Evolutionary conservation across 2,888 invertebrate genomes (phyloP).

Genomic region (Dolomedes plantarius): DNA sequence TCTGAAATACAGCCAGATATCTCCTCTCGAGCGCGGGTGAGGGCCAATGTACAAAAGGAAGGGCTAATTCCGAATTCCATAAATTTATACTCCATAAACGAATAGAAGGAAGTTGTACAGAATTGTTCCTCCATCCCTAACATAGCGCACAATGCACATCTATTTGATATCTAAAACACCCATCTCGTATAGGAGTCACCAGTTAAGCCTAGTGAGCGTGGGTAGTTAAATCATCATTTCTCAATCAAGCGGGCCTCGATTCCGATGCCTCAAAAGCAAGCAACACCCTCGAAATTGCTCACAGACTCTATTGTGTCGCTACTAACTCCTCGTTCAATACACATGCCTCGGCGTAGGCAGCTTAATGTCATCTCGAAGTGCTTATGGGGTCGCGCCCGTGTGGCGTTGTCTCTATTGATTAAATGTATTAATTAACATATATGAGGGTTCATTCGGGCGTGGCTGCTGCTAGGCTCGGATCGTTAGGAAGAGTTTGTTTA

Average conservation of each 20-base stretch:
- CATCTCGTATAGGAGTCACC: conserved; percentile 4
- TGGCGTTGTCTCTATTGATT: conserved; percentile 62
- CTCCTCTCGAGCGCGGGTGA: too few relatives aligned
- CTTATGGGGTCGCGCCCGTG: conserved; percentile 38
- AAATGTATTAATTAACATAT: conserved; percentile 64
- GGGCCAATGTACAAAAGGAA: too few relatives aligned
- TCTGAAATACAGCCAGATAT: too few relatives aligned
- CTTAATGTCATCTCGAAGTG: conserved; percentile 44
- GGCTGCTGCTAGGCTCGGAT: neutral
- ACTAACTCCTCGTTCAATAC: conserved; percentile 40
- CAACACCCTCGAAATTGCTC: conserved; percentile 59
- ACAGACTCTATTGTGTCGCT: conserved; percentile 28
- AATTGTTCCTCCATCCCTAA: too few relatives aligned
- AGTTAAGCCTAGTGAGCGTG: conserved; percentile 29
- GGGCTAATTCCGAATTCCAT: too few relatives aligned
- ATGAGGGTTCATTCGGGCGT: conserved; percentile 54
- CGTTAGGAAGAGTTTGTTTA: conserved; percentile 2
- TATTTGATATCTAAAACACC: conserved; percentile 11
- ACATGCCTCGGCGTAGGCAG: conserved; percentile 49
- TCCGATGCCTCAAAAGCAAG: conserved; percentile 19
- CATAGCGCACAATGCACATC: neutral
- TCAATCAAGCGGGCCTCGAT: conserved; percentile 55
- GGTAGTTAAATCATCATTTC: conserved; percentile 55
- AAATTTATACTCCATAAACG: too few relatives aligned
- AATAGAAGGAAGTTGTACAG: neutral